phyloP scores from a whole-genome alignment of 2,113 vertebrate species.

The Paramisgurnus dabryanus region DNA sequence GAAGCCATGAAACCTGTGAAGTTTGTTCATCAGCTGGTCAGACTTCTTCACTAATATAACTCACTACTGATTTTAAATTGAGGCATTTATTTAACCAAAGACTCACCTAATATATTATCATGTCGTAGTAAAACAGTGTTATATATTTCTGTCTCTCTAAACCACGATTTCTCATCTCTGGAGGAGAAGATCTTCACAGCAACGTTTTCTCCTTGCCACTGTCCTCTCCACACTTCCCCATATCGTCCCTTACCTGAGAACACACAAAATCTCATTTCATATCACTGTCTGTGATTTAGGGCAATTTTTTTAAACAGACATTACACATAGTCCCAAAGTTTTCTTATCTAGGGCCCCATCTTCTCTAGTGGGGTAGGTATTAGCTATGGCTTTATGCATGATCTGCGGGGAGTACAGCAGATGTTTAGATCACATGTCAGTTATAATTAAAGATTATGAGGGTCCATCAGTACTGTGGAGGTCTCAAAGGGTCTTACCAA shows the following conservation, averaged over 20 bases:
- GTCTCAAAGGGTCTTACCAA: conserved; percentile 74
- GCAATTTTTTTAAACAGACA: not conserved
- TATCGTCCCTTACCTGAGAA: conserved; percentile 78
- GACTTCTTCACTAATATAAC: not conserved
- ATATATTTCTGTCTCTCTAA: conserved; percentile 82
- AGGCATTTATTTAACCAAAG: not conserved
- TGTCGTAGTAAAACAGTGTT: conserved; percentile 81
- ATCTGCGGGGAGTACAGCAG: no score
- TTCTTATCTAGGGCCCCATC: not conserved
- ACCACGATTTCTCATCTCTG: conserved; percentile 82
- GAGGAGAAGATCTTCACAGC: conserved; percentile 84
- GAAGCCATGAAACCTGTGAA: conserved; percentile 80
- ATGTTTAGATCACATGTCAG: no score
- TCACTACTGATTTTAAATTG: not conserved
- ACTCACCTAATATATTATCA: conserved; percentile 79
- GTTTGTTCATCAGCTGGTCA: not conserved
- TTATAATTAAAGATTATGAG: no score
- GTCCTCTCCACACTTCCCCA: conserved; percentile 81
- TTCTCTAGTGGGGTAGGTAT: not conserved
- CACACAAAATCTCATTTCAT: not conserved
- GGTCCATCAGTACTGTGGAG: not conserved
- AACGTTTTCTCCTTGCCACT: conserved; percentile 82
- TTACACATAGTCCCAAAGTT: not conserved
- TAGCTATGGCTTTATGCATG: not conserved
- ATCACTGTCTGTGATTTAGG: not conserved